phyloP scores from a whole-genome alignment of 2,797 vertebrate genomes.

The Gadopsis bispinosus region DNA sequence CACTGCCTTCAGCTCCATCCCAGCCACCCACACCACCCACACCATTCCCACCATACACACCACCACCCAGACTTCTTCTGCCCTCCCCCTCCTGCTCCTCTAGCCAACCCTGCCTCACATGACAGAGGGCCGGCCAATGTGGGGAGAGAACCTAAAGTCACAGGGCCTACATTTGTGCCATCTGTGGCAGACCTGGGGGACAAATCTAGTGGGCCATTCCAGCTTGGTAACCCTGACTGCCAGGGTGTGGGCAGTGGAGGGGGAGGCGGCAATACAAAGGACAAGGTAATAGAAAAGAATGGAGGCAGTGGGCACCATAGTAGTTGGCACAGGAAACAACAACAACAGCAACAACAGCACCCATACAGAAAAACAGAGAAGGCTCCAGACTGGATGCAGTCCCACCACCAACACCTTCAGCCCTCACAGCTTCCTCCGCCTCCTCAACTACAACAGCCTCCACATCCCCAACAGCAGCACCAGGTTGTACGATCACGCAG shows the following conservation, averaged over 20 bases:
- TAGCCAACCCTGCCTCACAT: conserved; percentile 85
- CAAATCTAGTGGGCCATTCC: conserved; percentile 89
- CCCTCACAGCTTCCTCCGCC: conserved; percentile 75
- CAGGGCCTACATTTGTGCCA: conserved; percentile 92
- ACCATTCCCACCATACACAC: conserved; percentile 90
- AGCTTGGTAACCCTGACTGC: conserved; percentile 88
- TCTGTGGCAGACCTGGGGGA: conserved; percentile 91
- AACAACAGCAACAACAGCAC: conserved; percentile 86
- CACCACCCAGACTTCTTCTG: conserved; percentile 93
- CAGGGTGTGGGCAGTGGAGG: conserved; percentile 84
- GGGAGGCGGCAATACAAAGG: conserved; percentile 85
- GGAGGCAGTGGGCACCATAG: conserved; percentile 76
- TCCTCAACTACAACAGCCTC: conserved; percentile 77
- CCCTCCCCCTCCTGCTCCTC: conserved; percentile 87
- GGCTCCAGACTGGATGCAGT: conserved; percentile 90
- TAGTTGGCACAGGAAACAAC: conserved; percentile 86
- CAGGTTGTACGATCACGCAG: conserved; percentile 85
- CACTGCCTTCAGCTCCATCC: conserved; percentile 94
- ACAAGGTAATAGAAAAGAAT: conserved; percentile 86
- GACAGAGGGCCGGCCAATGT: conserved; percentile 84
- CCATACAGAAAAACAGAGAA: conserved; percentile 90
- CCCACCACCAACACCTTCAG: conserved; percentile 82
- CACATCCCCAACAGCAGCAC: conserved; percentile 83
- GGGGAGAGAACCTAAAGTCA: conserved; percentile 89
- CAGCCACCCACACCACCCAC: conserved; percentile 86